Conservation (phyloP, 2,797 vertebrate genomes). For the Malurus splendens region DNA sequence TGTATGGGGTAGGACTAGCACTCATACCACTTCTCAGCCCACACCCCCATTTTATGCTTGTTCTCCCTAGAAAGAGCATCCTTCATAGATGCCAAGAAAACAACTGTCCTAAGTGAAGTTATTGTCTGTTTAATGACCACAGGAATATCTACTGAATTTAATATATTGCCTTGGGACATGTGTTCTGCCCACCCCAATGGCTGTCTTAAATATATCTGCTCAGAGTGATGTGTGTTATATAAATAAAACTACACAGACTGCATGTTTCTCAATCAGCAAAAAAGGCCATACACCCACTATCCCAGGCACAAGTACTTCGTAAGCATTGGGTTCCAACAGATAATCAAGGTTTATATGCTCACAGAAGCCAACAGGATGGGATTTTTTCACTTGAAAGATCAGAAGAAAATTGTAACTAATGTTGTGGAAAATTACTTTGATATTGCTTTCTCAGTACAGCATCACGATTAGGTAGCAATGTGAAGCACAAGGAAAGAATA, state of each 20-base stretch:
- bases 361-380: constrained; percentile 75
- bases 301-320: constrained; percentile 54
- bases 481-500: constrained; percentile 70
- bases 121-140: neutral
- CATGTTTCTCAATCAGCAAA: constrained; percentile 37
- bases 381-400: constrained; percentile 78
- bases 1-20: accelerated
- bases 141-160: neutral
- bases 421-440: constrained; percentile 86
- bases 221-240: neutral
- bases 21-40: neutral
- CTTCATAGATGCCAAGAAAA: neutral
- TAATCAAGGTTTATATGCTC: constrained; percentile 79
- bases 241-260: neutral
- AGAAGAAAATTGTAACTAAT: constrained; percentile 82
- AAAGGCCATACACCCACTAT: neutral
- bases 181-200: neutral
- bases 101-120: neutral
- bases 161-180: neutral
- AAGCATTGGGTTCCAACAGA: constrained; percentile 73
- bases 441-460: constrained; percentile 82
- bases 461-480: constrained; percentile 83
- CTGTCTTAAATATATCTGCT: neutral
- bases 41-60: neutral
- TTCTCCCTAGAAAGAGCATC: neutral